These are phyloP conservation scores for Channallabes apus DNA, from an alignment of 2,797 vertebrate genomes.

Conservation along the genomic window DNA sequence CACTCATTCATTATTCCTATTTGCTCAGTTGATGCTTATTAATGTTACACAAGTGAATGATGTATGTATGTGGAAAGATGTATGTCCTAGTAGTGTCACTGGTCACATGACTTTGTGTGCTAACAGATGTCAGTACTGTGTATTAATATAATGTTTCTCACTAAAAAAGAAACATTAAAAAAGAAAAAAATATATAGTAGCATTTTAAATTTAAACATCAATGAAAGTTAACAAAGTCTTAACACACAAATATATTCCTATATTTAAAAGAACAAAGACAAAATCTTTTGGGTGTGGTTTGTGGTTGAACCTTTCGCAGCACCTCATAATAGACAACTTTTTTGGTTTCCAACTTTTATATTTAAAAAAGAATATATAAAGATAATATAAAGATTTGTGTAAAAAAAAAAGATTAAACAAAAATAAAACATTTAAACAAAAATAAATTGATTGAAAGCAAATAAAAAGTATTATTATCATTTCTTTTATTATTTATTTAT, in stretches of 20 bases:
- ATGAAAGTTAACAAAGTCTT: not conserved
- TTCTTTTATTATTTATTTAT: too few relatives aligned
- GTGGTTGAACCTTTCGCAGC: not conserved
- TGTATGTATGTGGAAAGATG: not conserved
- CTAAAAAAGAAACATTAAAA: not conserved
- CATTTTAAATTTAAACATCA: not conserved
- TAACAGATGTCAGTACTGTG: too few relatives aligned
- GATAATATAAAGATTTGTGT: too few relatives aligned
- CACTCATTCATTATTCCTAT: not conserved
- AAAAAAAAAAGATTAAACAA: too few relatives aligned
- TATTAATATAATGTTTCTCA: not conserved
- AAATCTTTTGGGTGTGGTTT: not conserved
- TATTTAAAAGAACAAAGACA: not conserved
- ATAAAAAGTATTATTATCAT: too few relatives aligned
- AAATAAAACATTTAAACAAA: too few relatives aligned
- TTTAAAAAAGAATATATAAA: too few relatives aligned
- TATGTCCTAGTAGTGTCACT: not conserved
- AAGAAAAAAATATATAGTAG: not conserved
- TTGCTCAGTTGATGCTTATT: not conserved
- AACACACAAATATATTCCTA: not conserved
- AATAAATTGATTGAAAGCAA: too few relatives aligned
- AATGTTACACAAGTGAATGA: not conserved
- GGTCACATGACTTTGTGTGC: conserved; percentile 1
- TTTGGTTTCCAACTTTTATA: too few relatives aligned
- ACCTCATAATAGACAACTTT: not conserved